Conservation (phyloP, 2,113 vertebrate species). For the Dipodomys stephensi region DNA sequence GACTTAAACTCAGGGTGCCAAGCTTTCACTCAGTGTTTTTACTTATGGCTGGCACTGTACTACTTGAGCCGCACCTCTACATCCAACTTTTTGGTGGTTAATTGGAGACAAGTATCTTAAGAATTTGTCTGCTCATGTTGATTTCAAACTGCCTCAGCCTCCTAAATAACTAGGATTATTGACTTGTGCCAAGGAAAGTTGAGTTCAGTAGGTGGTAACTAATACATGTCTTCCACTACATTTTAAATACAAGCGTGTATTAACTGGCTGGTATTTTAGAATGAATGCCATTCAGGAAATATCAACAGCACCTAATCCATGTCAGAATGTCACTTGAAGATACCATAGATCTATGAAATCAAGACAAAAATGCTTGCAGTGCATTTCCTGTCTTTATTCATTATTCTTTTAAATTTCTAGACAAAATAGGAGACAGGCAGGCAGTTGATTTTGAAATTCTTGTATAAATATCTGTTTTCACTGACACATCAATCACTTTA, state of each 20-base stretch:
- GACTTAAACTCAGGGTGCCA: too few relatives aligned
- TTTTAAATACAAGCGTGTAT: not conserved
- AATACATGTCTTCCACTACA: not conserved
- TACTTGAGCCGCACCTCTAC: too few relatives aligned
- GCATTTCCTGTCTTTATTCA: not conserved
- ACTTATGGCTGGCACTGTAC: too few relatives aligned
- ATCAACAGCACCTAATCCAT: not conserved
- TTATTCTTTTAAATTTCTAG: not conserved
- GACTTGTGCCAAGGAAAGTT: too few relatives aligned
- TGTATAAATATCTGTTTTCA: not conserved
- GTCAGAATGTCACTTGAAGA: not conserved
- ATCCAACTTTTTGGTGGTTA: too few relatives aligned
- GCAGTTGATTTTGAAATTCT: not conserved
- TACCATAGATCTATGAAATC: not conserved
- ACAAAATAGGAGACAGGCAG: not conserved
- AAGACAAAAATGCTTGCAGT: not conserved
- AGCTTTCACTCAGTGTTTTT: too few relatives aligned
- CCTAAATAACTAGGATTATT: too few relatives aligned
- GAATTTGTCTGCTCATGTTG: too few relatives aligned
- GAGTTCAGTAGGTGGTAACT: not conserved
- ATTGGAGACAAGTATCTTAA: too few relatives aligned
- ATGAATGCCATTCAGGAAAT: not conserved
- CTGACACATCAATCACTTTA: conserved; percentile 10
- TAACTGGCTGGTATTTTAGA: not conserved
- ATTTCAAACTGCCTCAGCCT: too few relatives aligned